Base-by-base conservation (phyloP, 1,140 invertebrate species). In the Panagrolaimus sp. region DNA sequence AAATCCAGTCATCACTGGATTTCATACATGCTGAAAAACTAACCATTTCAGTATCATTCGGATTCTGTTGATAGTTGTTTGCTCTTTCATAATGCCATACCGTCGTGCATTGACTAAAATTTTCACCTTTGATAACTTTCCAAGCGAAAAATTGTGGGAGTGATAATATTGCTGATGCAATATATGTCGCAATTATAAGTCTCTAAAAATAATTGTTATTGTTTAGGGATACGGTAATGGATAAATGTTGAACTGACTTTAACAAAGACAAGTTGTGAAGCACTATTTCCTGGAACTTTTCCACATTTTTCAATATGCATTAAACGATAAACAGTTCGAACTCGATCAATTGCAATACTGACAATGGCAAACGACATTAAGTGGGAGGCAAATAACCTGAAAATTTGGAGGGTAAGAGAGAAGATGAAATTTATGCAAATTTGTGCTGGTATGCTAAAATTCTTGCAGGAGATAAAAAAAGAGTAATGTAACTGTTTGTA, bases 361-460 rank as follows among this genome's bases (percentile, higher is more conserved):
- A 79, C 71, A 12, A 77, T 76, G 0, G 70, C 76, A 48, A 77
- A 77, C 6, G 76, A 78, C 73, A 77, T 74, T 46, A 77, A 38
- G 65, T 77, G 76, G 32, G 78, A 77, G 26, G 72, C 79, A 58
- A 77, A 77, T 55, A 78, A 77, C 75, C 73, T 74, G 21, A 38
- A 74, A 73, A 38, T 0, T n/a, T 38, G 32, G 32, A 7, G 32
- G 32, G 32, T 38, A n/a, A n/a, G 32, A 4, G 32, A 4, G 7
- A 38, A 38, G 2, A 38, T 38, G 32, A 7, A 38, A n/a, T n/a
- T n/a, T n/a, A n/a, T n/a, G 32, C 32, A 38, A 38, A 2, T 2
- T 38, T 4, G n/a, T n/a, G n/a, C n/a, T n/a, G n/a, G n/a, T n/a
- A n/a, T n/a, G n/a, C n/a, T n/a, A n/a, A n/a, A n/a, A n/a, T n/a